phyloP scores from a whole-genome alignment of 2,113 vertebrate genomes.

The Xerus inauris region DNA sequence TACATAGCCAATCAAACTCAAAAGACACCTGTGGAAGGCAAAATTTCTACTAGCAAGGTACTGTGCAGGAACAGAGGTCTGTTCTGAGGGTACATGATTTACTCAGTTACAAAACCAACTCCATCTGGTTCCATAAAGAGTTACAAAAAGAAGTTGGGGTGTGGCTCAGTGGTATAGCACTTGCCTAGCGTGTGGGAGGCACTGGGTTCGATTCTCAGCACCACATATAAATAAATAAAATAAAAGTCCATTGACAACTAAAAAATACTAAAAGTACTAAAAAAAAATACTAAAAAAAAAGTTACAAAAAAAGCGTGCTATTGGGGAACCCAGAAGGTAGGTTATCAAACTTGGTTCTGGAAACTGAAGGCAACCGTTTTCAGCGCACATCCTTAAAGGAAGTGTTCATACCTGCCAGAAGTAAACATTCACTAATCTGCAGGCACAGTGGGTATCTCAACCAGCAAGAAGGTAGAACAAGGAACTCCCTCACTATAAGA shows the following conservation, averaged over 20 bases:
- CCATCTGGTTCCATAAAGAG: background rate
- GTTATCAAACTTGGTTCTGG: background rate
- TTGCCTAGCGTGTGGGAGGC: too few relatives aligned
- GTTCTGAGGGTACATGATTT: background rate
- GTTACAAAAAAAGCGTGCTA: background rate
- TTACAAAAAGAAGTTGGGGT: too few relatives aligned
- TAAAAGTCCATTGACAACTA: too few relatives aligned
- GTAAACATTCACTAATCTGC: background rate
- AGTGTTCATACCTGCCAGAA: background rate
- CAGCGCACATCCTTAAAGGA: background rate
- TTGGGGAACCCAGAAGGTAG: background rate
- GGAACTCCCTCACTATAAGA: background rate
- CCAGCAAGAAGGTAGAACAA: background rate
- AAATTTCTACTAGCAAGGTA: background rate
- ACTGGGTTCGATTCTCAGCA: too few relatives aligned
- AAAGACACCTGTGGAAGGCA: background rate
- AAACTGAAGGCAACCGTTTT: conserved; percentile 8
- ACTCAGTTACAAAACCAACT: background rate
- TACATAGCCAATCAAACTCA: background rate
- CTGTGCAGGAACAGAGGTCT: background rate
- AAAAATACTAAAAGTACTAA: too few relatives aligned
- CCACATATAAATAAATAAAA: too few relatives aligned
- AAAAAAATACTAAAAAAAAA: too few relatives aligned
- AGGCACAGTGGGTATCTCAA: background rate
- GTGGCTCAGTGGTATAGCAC: too few relatives aligned